Conservation (phyloP, 2,797 vertebrate genomes). For the Notamacropus eugenii region DNA sequence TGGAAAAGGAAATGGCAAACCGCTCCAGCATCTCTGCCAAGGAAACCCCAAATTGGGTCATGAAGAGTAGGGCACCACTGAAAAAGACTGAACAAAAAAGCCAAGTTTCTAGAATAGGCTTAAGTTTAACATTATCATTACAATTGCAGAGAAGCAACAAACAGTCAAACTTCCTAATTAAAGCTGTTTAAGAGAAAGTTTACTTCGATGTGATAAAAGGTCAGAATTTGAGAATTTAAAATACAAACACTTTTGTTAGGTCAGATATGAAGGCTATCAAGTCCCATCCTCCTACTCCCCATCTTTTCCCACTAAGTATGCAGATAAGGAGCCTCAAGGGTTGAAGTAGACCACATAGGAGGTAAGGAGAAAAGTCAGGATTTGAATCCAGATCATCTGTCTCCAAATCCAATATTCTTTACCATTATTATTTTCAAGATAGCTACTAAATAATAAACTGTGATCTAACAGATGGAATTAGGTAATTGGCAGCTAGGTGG, state of each 20-base stretch:
- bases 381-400: background rate
- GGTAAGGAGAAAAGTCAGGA: no score
- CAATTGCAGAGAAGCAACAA: no score
- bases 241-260: background rate
- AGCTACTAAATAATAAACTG: background rate
- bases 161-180: background rate
- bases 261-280: background rate
- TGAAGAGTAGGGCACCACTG: no score
- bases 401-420: background rate
- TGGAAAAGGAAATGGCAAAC: no score
- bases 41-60: no score
- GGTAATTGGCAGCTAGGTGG: background rate
- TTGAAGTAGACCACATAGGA: background rate
- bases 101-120: no score
- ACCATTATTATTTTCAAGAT: background rate
- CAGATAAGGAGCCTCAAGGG: background rate
- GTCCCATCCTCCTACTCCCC: no score
- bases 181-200: background rate
- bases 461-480: background rate
- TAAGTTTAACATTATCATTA: no score
- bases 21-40: no score
- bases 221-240: background rate
- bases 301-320: background rate
- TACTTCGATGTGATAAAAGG: background rate
- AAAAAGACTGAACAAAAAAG: no score